phyloP scores from a whole-genome alignment of 2,888 invertebrate genomes.

The Palloptera scutellata region DNA sequence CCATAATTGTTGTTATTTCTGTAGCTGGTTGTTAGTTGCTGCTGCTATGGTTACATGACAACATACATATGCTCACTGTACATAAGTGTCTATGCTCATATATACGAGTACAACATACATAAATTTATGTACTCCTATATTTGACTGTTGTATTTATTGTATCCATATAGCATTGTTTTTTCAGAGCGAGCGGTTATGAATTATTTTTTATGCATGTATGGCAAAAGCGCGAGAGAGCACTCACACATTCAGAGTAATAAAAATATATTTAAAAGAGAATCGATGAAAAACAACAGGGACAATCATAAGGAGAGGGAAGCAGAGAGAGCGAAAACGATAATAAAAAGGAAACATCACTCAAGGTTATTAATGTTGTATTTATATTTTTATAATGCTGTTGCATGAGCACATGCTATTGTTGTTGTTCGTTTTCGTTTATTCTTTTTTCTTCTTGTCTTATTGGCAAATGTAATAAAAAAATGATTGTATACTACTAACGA shows the following conservation, averaged over 20 bases:
- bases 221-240: not conserved
- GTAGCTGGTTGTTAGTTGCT: too few relatives aligned
- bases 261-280: too few relatives aligned
- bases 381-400: not conserved
- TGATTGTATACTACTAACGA: conserved; percentile 3
- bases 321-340: not conserved
- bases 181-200: too few relatives aligned
- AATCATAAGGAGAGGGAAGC: not conserved
- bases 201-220: not conserved
- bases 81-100: too few relatives aligned
- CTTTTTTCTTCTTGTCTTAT: not conserved
- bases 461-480: conserved; percentile 30
- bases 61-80: too few relatives aligned
- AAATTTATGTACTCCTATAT: too few relatives aligned
- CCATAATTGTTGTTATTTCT: not conserved
- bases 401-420: not conserved
- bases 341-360: conserved; percentile 6
- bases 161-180: too few relatives aligned
- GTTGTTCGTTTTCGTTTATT: not conserved
- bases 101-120: too few relatives aligned
- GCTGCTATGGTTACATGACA: too few relatives aligned
- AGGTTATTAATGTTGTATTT: conserved; percentile 11
- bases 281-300: not conserved
- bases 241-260: not conserved
- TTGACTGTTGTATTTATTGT: too few relatives aligned